Percentiles rank a stretch among this genome's conserved stretches.
Evolutionary conservation across 2,888 invertebrate species (phyloP).

Genomic region (Pseudococcus longispinus): DNA sequence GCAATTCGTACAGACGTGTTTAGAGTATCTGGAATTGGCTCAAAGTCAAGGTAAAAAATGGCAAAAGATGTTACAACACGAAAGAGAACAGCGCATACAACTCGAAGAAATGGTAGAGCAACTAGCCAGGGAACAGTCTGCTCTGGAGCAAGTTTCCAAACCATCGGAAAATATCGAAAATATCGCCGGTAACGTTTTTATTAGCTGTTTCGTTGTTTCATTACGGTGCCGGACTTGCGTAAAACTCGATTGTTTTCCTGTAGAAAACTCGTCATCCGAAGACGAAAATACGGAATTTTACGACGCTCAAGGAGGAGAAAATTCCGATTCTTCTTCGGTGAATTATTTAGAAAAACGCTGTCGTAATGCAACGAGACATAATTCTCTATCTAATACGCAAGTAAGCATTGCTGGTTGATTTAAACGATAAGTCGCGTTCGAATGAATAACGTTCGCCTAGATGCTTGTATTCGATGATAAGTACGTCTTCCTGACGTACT

Average conservation of each 20-base stretch:
- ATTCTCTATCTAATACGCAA: conserved; percentile 56
- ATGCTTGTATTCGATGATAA: not conserved
- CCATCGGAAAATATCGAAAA: conserved; percentile 58
- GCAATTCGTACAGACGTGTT: conserved; percentile 74
- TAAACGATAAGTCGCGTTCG: not conserved
- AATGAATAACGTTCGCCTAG: not conserved
- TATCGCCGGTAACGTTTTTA: conserved; percentile 25
- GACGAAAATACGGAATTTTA: conserved; percentile 71
- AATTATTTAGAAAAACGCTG: conserved; percentile 52
- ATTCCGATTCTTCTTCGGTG: conserved; percentile 56
- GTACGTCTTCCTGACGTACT: not conserved
- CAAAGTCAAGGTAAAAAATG: conserved; percentile 90
- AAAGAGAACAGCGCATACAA: conserved; percentile 90
- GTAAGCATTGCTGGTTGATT: conserved; percentile 20
- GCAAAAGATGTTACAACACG: conserved; percentile 90
- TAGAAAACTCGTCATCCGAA: conserved; percentile 66
- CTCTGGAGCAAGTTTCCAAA: conserved; percentile 87
- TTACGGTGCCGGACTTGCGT: not conserved
- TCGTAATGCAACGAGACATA: conserved; percentile 50
- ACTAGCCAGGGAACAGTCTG: conserved; percentile 94
- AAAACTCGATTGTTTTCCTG: not conserved
- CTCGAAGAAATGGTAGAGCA: conserved; percentile 97
- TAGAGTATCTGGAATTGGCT: conserved; percentile 88
- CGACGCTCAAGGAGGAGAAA: conserved; percentile 65
- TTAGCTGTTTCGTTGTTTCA: not conserved